Evolutionary conservation across 2,113 vertebrate genomes (phyloP).

Genomic region (Acinonyx jubatus): DNA sequence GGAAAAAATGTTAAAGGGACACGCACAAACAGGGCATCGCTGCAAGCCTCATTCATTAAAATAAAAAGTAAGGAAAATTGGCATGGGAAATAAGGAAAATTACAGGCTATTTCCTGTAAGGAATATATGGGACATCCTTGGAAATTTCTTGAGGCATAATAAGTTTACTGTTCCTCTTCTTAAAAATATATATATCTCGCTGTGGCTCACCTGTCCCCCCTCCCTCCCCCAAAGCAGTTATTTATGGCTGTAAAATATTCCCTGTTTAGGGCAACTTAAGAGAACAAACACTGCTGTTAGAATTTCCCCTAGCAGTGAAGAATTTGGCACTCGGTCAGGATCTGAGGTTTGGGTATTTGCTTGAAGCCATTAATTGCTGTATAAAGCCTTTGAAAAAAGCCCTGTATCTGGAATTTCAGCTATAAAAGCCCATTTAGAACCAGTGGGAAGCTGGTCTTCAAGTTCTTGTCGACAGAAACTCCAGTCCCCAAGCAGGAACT

Average conservation of each 20-base stretch:
- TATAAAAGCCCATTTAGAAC: slow-evolving; percentile 71
- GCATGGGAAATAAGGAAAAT: slow-evolving; percentile 75
- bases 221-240: slow-evolving; percentile 48
- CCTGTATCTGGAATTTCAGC: slow-evolving; percentile 31
- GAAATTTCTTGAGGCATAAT: slow-evolving; percentile 78
- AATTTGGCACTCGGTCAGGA: slow-evolving; percentile 66
- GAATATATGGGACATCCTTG: slow-evolving; percentile 82
- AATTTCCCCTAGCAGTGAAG: slow-evolving; percentile 49
- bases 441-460: slow-evolving; percentile 46
- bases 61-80: slow-evolving; percentile 78
- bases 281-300: slow-evolving; percentile 56
- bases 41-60: slow-evolving; percentile 70
- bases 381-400: slow-evolving; percentile 64
- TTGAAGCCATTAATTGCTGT: slow-evolving; percentile 67
- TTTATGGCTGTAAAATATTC: slow-evolving; percentile 72
- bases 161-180: slow-evolving; percentile 78
- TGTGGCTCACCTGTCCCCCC: slow-evolving; percentile 80
- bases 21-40: not conserved
- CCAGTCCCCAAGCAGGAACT: slow-evolving; percentile 44
- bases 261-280: slow-evolving; percentile 1
- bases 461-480: not conserved
- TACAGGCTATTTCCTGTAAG: slow-evolving; percentile 80
- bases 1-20: slow-evolving; percentile 58
- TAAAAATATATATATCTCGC: slow-evolving; percentile 48
- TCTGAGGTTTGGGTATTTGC: slow-evolving; percentile 79